A percentile compares a stretch with the other conserved stretches of the same genome.
These are phyloP conservation scores for Sorex araneus DNA, from an alignment of 2,113 vertebrate genomes.

Conservation along the genomic window DNA sequence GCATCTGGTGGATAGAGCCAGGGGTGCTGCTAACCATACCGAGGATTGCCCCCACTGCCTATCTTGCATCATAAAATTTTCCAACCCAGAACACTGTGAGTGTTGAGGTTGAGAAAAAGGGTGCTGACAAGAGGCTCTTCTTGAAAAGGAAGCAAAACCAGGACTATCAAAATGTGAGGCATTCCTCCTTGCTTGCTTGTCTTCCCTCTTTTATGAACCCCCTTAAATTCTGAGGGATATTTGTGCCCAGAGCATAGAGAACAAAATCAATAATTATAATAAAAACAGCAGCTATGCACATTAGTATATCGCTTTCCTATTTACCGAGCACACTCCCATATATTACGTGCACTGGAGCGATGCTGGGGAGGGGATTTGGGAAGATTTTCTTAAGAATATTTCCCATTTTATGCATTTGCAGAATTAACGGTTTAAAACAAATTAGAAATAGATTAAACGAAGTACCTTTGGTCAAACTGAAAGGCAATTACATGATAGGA, in stretches of 20 bases:
- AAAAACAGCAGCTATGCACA: neutral
- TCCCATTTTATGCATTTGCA: constrained; percentile 68
- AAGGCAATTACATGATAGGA: constrained; percentile 83
- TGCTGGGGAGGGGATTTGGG: constrained; percentile 27
- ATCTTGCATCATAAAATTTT: neutral
- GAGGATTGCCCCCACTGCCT: accelerated
- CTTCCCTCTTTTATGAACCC: neutral
- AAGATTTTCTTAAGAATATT: constrained; percentile 72
- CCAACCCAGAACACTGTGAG: neutral
- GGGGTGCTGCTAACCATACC: neutral
- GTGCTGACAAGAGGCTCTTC: constrained; percentile 63
- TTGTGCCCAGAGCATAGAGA: neutral
- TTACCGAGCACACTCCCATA: neutral
- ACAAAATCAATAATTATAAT: neutral
- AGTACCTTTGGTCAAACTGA: constrained; percentile 82
- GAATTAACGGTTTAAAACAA: constrained; percentile 80
- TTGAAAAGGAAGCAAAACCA: neutral
- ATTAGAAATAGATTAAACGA: constrained; percentile 82
- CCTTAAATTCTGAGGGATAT: neutral
- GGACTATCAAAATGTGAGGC: constrained; percentile 34
- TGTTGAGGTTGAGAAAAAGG: neutral
- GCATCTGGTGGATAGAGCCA: neutral
- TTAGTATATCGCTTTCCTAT: constrained; percentile 6
- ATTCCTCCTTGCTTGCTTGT: neutral
- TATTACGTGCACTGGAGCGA: neutral